A percentile compares a stretch with the other conserved stretches of the same genome.
These are phyloP conservation scores for Schizaphis graminum DNA, from an alignment of 2,888 invertebrate genomes.

Conservation along the genomic window DNA sequence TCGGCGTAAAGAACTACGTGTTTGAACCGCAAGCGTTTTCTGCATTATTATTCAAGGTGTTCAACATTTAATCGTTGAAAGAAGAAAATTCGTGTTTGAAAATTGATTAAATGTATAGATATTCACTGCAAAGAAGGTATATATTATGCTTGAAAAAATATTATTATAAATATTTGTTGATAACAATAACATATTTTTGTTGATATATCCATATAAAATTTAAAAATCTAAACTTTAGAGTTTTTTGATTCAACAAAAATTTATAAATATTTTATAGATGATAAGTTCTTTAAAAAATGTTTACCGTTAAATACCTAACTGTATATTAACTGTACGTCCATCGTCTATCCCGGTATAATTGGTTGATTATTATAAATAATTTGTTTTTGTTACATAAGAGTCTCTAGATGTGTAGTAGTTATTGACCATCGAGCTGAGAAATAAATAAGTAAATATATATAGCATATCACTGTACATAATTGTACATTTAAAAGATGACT, in stretches of 20 bases:
- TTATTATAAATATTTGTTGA: neutral
- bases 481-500: neutral
- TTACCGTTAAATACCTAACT: neutral
- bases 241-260: too few species aligned
- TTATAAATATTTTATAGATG: neutral
- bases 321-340: neutral
- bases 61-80: neutral
- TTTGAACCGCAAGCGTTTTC: neutral
- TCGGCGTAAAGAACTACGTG: neutral
- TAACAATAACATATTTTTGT: neutral
- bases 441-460: neutral
- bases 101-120: neutral
- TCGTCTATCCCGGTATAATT: neutral
- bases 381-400: neutral
- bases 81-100: neutral
- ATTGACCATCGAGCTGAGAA: too few species aligned
- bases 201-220: too few species aligned
- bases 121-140: neutral
- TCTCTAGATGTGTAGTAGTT: neutral
- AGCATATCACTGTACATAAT: neutral
- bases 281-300: neutral
- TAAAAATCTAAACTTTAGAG: too few species aligned
- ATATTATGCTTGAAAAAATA: neutral
- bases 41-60: neutral
- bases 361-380: neutral